phyloP scores from a whole-genome alignment of 2,113 vertebrate genomes.

The Perca schrenkii region DNA sequence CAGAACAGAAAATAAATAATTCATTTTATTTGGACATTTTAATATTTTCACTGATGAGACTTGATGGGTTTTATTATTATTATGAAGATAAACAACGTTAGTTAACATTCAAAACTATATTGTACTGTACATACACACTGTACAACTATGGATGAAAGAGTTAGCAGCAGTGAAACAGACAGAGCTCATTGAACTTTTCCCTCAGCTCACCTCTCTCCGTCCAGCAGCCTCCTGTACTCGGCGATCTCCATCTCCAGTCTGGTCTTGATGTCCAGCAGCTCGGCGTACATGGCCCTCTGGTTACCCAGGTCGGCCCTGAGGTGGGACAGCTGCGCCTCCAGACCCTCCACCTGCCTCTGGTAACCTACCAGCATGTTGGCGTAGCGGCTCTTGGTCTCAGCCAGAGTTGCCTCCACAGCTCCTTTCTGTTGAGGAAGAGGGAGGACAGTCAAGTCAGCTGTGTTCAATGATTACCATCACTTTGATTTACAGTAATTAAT shows the following conservation, averaged over 20 bases:
- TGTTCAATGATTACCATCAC: no score
- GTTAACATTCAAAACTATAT: no score
- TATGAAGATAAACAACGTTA: no score
- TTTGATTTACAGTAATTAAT: no score
- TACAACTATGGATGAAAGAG: no score
- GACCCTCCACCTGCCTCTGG: constrained; percentile 82
- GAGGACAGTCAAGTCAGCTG: background rate
- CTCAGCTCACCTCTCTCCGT: constrained; percentile 54
- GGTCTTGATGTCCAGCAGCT: constrained; percentile 88
- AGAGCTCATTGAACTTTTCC: no score
- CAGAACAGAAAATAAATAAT: no score
- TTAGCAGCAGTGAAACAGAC: no score
- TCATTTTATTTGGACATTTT: no score
- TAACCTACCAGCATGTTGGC: constrained; percentile 69
- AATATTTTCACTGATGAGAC: no score
- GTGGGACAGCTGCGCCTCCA: constrained; percentile 86
- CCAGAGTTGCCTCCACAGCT: constrained; percentile 86
- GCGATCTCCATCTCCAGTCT: constrained; percentile 90
- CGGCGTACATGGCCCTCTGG: constrained; percentile 86
- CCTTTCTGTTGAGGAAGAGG: constrained; percentile 83
- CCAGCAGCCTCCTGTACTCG: constrained; percentile 87
- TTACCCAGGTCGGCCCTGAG: constrained; percentile 81
- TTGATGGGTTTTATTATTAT: no score
- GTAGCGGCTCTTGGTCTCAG: constrained; percentile 86
- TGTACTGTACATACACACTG: no score